Conservation (phyloP, 2,113 vertebrate species). For the Chionis minor region DNA sequence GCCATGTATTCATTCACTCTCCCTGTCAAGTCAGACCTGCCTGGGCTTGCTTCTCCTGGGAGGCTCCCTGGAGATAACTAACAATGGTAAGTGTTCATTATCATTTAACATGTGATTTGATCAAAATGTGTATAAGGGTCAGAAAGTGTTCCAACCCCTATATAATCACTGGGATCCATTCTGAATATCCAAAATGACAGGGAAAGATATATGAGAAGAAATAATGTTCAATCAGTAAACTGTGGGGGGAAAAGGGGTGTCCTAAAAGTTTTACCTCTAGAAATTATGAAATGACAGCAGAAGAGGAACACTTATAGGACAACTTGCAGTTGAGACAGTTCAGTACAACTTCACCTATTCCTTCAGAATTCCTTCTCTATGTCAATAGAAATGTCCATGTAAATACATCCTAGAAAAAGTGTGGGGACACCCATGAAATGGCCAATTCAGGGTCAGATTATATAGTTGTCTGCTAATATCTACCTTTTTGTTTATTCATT, state of each 20-base stretch:
- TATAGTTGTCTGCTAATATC: background rate
- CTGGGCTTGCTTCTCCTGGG: background rate
- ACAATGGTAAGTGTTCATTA: background rate
- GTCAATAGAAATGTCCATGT: background rate
- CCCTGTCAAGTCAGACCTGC: background rate
- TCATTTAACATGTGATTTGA: background rate
- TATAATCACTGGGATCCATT: background rate
- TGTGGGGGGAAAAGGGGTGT: rapidly evolving
- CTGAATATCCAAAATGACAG: background rate
- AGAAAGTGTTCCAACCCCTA: background rate
- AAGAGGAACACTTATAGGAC: background rate
- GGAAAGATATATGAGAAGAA: background rate
- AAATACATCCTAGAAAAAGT: background rate
- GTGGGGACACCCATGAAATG: background rate
- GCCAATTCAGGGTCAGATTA: background rate
- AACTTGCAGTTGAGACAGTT: background rate
- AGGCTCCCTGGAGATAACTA: background rate
- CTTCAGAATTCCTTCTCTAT: background rate
- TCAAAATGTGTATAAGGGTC: background rate
- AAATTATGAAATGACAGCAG: background rate
- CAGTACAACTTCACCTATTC: background rate
- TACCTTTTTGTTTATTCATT: background rate
- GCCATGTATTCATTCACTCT: background rate
- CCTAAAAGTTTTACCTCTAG: background rate
- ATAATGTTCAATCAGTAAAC: background rate